These are phyloP conservation scores for Macropis europaea DNA, from an alignment of 2,888 invertebrate genomes.

Conservation along the genomic window DNA sequence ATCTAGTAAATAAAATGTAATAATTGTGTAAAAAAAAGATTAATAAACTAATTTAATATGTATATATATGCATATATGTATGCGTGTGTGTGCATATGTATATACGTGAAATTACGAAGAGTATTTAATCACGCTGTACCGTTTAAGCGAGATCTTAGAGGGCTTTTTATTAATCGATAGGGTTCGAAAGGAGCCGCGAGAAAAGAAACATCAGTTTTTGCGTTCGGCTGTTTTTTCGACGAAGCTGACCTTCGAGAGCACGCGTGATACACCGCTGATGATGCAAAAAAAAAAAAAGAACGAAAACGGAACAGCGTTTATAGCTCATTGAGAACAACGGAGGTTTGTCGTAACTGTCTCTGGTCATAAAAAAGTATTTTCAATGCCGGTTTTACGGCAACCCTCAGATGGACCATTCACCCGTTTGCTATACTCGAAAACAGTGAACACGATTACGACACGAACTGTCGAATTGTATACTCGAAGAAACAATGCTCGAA, in stretches of 20 bases:
- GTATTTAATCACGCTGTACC: conserved; percentile 28
- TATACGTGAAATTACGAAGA: conserved; percentile 42
- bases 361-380: conserved; percentile 6
- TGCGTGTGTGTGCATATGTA: conserved; percentile 53
- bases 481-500: conserved; percentile 9
- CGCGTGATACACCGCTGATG: too few relatives aligned
- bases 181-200: too few relatives aligned
- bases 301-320: too few relatives aligned
- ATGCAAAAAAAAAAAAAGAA: too few relatives aligned
- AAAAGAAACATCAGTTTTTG: too few relatives aligned
- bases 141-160: conserved; percentile 4
- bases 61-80: conserved; percentile 62
- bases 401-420: conserved; percentile 23
- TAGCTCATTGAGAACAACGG: too few relatives aligned
- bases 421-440: background rate
- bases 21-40: conserved; percentile 71
- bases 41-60: conserved; percentile 67
- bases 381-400: conserved; percentile 12
- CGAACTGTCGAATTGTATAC: conserved; percentile 18
- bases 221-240: too few relatives aligned
- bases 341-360: background rate
- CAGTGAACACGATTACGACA: too few relatives aligned
- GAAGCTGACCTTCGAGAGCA: too few relatives aligned
- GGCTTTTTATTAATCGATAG: conserved; percentile 18
- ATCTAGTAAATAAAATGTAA: conserved; percentile 70